Conservation (phyloP, 1,140 invertebrate genomes). For the Sweltsa coloradensis region DNA sequence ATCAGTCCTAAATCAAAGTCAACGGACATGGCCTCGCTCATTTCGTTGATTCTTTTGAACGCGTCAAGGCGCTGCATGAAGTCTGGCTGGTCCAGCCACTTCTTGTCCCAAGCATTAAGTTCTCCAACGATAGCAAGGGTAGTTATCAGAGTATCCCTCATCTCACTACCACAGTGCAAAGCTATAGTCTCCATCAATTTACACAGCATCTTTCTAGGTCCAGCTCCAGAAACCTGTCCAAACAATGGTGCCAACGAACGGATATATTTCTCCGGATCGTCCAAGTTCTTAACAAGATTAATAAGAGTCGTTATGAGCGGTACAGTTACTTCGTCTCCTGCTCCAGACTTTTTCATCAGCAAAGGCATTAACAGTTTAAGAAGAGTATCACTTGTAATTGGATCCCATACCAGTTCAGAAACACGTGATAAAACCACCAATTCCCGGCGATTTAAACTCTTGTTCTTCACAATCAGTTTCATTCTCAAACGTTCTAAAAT, state of each 20-base stretch:
- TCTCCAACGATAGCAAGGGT: slow-evolving; percentile 41
- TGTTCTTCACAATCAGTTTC: slow-evolving; percentile 41
- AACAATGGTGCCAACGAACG: slow-evolving; percentile 45
- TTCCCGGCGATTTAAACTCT: slow-evolving; percentile 49
- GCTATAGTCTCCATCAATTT: slow-evolving; percentile 41
- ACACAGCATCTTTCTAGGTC: slow-evolving; percentile 43
- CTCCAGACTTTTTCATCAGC: slow-evolving; percentile 45
- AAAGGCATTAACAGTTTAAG: slow-evolving; percentile 61
- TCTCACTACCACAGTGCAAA: slow-evolving; percentile 15
- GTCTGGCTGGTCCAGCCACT: slow-evolving; percentile 86
- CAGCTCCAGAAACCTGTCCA: slow-evolving; percentile 34
- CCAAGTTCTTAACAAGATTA: slow-evolving; percentile 58
- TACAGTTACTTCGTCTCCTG: slow-evolving; percentile 43
- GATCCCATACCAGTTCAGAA: slow-evolving; percentile 54
- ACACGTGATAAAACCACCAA: slow-evolving; percentile 66
- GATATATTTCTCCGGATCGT: slow-evolving; percentile 44
- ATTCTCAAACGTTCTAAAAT: slow-evolving; percentile 59
- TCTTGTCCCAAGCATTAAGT: slow-evolving; percentile 76
- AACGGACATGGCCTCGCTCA: slow-evolving; percentile 39
- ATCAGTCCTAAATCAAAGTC: slow-evolving; percentile 54
- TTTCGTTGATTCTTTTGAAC: slow-evolving; percentile 47
- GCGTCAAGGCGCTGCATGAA: slow-evolving; percentile 65
- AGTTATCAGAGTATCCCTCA: slow-evolving; percentile 6
- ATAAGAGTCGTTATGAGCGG: slow-evolving; percentile 55
- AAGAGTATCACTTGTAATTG: slow-evolving; percentile 50